These are phyloP conservation scores for Poecilobothrus nobilitatus DNA, from an alignment of 2,888 invertebrate species.

Conservation along the genomic window DNA sequence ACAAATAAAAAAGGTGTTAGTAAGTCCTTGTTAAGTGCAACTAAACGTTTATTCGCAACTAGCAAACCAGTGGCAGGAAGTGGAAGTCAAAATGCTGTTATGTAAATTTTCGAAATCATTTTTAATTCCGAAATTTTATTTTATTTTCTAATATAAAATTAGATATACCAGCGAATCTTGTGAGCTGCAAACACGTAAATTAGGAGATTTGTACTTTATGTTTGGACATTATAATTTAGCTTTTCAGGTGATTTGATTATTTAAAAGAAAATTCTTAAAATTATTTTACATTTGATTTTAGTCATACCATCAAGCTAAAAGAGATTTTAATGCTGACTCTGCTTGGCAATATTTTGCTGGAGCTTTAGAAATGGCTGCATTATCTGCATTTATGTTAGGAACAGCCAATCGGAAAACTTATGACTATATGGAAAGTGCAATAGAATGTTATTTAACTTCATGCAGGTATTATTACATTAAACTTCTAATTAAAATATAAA, in stretches of 20 bases:
- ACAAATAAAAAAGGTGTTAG: conserved; percentile 87
- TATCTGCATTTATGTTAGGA: conserved; percentile 83
- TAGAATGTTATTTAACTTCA: conserved; percentile 79
- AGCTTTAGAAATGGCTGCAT: conserved; percentile 91
- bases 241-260: conserved; percentile 51
- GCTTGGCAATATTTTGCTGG: conserved; percentile 97
- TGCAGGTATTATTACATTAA: conserved; percentile 57
- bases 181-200: conserved; percentile 83
- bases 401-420: conserved; percentile 69
- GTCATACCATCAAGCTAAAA: conserved; percentile 91
- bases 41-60: conserved; percentile 91
- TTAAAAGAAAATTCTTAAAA: not conserved
- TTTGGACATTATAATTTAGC: conserved; percentile 89
- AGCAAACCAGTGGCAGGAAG: conserved; percentile 73
- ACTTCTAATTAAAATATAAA: not conserved
- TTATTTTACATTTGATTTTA: conserved; percentile 20
- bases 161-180: conserved; percentile 76
- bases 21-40: conserved; percentile 84
- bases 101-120: conserved; percentile 55
- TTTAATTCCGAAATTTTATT: not conserved
- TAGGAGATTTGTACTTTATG: conserved; percentile 94
- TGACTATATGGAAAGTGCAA: conserved; percentile 92
- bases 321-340: conserved; percentile 93
- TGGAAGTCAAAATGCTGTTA: conserved; percentile 63
- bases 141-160: conserved; percentile 5